Evolutionary conservation across 2,888 invertebrate species (phyloP).

Genomic region (Hyposoter dolosus): DNA sequence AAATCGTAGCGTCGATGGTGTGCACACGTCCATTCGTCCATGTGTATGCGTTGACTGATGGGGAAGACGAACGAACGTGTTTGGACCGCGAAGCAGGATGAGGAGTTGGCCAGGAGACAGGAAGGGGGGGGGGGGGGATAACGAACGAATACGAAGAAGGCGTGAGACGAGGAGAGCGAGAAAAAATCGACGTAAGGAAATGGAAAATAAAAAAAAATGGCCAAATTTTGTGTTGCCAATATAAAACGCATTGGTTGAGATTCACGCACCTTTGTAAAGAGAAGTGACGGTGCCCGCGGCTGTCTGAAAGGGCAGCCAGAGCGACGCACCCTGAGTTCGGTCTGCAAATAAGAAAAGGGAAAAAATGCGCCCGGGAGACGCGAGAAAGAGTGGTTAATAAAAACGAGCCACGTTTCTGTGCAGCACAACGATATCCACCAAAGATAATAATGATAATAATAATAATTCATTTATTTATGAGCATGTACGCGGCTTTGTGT

Average conservation of each 20-base stretch:
- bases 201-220: background rate
- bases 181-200: conserved; percentile 17
- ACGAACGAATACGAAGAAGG: conserved; percentile 34
- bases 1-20: conserved; percentile 74
- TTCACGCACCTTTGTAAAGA: conserved; percentile 89
- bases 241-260: conserved; percentile 52
- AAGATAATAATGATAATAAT: conserved; percentile 22
- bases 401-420: background rate
- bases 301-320: conserved; percentile 92
- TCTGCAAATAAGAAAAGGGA: conserved; percentile 85
- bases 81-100: background rate
- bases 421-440: background rate
- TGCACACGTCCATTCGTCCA: background rate
- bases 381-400: conserved; percentile 33
- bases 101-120: background rate
- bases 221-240: conserved; percentile 41
- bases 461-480: background rate
- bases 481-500: conserved; percentile 12
- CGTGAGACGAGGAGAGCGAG: conserved; percentile 34
- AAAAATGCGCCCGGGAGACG: conserved; percentile 46
- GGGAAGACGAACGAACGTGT: conserved; percentile 46
- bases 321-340: conserved; percentile 88
- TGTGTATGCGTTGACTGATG: background rate
- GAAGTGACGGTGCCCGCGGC: conserved; percentile 92
- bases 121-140: background rate